Evolutionary conservation across 2,888 invertebrate species (phyloP).

Genomic region (Dynastes tityus): DNA sequence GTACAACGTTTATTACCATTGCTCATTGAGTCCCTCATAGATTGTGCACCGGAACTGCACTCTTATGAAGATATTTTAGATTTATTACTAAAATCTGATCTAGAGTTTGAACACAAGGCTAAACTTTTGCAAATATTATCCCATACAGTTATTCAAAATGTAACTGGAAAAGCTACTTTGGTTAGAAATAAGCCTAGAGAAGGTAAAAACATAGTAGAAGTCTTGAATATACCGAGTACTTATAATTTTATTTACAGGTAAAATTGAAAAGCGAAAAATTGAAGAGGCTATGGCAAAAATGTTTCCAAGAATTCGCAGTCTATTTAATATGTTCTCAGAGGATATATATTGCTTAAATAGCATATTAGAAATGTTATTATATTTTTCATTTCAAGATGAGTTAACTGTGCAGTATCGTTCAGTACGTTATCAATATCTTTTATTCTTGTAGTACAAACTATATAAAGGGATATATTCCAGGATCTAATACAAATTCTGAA

Average conservation of each 20-base stretch:
- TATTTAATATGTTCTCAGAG: slow-evolving; percentile 14
- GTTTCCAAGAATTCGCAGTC: neutral
- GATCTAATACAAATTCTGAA: slow-evolving; percentile 15
- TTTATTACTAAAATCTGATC: neutral
- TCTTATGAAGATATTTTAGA: slow-evolving; percentile 20
- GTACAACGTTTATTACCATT: slow-evolving; percentile 15
- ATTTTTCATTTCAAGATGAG: slow-evolving; percentile 6
- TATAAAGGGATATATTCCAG: neutral
- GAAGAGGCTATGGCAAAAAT: neutral
- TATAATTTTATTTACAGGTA: slow-evolving; percentile 1
- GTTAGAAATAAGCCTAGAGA: slow-evolving; percentile 14
- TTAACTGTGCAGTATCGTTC: neutral
- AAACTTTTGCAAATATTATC: slow-evolving; percentile 19
- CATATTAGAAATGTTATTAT: slow-evolving; percentile 28
- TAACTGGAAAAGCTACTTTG: slow-evolving; percentile 26
- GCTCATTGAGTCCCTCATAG: slow-evolving; percentile 27
- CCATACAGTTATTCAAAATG: slow-evolving; percentile 20
- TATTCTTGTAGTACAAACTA: neutral
- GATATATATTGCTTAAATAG: neutral
- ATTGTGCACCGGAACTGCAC: slow-evolving; percentile 21
- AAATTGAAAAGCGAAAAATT: neutral
- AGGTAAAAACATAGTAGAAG: slow-evolving; percentile 4
- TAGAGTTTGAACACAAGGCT: neutral
- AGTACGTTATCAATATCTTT: slow-evolving; percentile 10
- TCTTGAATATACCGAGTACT: neutral